Percentiles rank a stretch among this genome's conserved stretches.
Evolutionary conservation across 2,113 vertebrate species (phyloP).

Genomic region (Oceanodroma tethys): DNA sequence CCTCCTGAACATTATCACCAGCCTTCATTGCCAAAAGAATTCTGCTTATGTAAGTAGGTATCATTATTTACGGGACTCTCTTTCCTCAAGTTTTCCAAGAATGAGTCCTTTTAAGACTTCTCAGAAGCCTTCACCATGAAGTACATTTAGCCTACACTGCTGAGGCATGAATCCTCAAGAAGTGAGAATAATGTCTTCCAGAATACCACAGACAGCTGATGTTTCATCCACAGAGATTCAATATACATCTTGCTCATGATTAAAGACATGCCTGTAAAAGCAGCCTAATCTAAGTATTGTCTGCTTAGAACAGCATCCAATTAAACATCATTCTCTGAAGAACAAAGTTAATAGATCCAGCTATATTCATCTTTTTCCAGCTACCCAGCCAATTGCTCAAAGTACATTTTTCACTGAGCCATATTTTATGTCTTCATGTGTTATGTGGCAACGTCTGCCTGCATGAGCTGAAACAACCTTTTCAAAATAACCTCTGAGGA

Average conservation of each 20-base stretch:
- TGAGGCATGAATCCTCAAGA: neutral
- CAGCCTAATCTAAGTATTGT: slow-evolving; percentile 49
- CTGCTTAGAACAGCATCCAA: slow-evolving; percentile 52
- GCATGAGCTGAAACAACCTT: slow-evolving; percentile 29
- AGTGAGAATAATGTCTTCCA: slow-evolving; percentile 44
- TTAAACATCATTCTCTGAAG: slow-evolving; percentile 53
- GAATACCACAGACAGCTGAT: slow-evolving; percentile 28
- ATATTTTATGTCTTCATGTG: slow-evolving; percentile 47
- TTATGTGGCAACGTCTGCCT: slow-evolving; percentile 41
- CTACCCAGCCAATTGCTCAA: slow-evolving; percentile 42
- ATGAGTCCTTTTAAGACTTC: slow-evolving; percentile 54
- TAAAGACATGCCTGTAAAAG: slow-evolving; percentile 48
- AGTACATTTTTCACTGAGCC: slow-evolving; percentile 37
- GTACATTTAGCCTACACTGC: slow-evolving; percentile 9
- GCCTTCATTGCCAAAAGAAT: neutral
- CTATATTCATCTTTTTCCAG: slow-evolving; percentile 58
- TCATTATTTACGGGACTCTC: slow-evolving; percentile 27
- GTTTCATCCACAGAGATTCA: slow-evolving; percentile 46
- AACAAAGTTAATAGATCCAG: slow-evolving; percentile 27
- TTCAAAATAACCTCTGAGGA: slow-evolving; percentile 20
- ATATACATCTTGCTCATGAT: slow-evolving; percentile 44
- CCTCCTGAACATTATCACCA: neutral
- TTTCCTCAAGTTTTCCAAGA: slow-evolving; percentile 54
- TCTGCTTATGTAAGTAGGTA: slow-evolving; percentile 42
- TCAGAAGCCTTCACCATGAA: slow-evolving; percentile 49